Base-by-base conservation (phyloP, 1,140 invertebrate species). In the Trissolcus basalis region DNA sequence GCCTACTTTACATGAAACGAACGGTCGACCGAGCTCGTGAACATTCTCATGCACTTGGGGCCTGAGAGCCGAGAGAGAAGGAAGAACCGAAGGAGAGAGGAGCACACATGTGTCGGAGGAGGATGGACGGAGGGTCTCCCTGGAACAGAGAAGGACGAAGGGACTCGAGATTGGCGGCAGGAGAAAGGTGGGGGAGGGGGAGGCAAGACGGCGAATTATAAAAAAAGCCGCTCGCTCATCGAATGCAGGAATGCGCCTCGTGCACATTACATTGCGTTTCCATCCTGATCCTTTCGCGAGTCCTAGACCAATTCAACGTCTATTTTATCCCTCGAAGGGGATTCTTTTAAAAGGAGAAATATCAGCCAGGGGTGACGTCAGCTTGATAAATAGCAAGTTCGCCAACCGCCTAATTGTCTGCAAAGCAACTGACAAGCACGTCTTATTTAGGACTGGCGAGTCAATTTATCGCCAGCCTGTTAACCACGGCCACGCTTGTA, bases 1-100 rank as follows among this genome's bases (percentile, higher is more conserved):
- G 81, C 79, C 82, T 85, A 85, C 80, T 83, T 83, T 77, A 70
- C 63, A 64, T 77, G 78, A 80, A 81, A 80, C 55, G 68, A 78
- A 82, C 81, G 68, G 61, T 77, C 77, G 78, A 81, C 70, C 76
- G 69, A 77, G 72, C 70, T 79, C 72, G 77, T 69, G 78, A 81
- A 79, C 73, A 82, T 80, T 78, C 71, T 65, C 67, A 77, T 67
- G 68, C 75, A 58, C 71, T 68, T 51, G 63, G 51, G 39, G 14
- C 51, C 55, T 43, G 67, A 73, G 55, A 73, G 69, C 70, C 70
- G 44, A 50, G 41, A 67, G 44, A 68, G 67, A 9, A 58, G 56
- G 49, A 13, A 67, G 51, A 64, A n/a, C n/a, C n/a, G n/a, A n/a
- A n/a, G n/a, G 11, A 15, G 41, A 60, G 41, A 12, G 41, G 39